Base-by-base conservation (phyloP, 2,888 invertebrate species). In the Leuctra nigra region DNA sequence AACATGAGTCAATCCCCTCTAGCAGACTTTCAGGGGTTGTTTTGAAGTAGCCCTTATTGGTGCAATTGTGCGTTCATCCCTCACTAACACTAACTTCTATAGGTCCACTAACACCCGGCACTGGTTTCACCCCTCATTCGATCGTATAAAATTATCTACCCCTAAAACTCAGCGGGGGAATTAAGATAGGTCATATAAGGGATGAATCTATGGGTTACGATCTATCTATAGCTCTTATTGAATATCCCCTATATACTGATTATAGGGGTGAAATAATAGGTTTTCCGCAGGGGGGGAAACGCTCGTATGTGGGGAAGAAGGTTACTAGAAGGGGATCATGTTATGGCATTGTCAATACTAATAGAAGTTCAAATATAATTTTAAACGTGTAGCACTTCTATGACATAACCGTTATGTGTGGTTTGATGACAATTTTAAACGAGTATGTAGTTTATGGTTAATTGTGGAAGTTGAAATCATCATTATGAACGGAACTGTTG, bases 211-310 rank as follows among this genome's bases (percentile, higher is more conserved):
- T 53, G 53, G 47, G 25, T 25, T 38, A 13, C 57, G 41, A 44
- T 53, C 44, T 22, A 50, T 39, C 25, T 50, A 25, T 29, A 47
- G 41, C 56, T 39, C 29, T 56, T 53, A 57, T 57, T 57, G 57
- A 57, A 57, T 57, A 54, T 54, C 36, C 53, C 29, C 57, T n/a
- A n/a, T n/a, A 33, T 38, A 47, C 24, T 54, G 57, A 57, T 57
- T 57, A 57, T 57, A 57, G 57, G 57, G 57, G 57, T 57, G 54
- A 53, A 53, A 54, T 57, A 57, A 57, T 57, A 54, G 57, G 53
- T 54, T 53, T 56, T 57, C 20, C 33, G 35, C 18, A 44, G 23
- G 44, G 44, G 22, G 47, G 47, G 54, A 36, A 54, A 54, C 54
- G 50, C 25, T 56, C 6, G 39, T 38, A 39, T 36, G 23, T 36